Evolutionary conservation across 2,113 vertebrate genomes (phyloP), one percentile per base, ranked within the genome.

Genomic region (Catagonus wagneri): DNA sequence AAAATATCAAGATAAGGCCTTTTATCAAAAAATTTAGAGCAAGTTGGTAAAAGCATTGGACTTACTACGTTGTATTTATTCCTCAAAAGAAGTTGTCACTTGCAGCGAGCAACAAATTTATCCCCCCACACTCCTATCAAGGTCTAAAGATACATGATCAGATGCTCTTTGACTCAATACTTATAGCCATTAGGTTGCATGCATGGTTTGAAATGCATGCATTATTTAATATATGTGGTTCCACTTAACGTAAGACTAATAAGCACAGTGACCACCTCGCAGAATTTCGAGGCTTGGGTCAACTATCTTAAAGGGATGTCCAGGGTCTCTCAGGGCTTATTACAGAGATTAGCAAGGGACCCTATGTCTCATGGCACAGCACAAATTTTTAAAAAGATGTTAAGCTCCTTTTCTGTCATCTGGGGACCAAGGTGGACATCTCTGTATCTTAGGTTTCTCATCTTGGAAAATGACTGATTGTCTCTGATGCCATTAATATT

Each of bases 1-100:
- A 84, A 72, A 72, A 79, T 13, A 78, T 34, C 7, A 79, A 13
- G 7, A 27, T 50, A 65, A 89, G 25, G 22, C 15, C 54, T 78
- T 74, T 68, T 61, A 75, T 44, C 69, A 93, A 44, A 92, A 97
- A 12, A 63, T 52, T 85, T 36, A 87, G 61, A 78, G 16, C 52
- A 44, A 90, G 34, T 27, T 74, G 20, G 19, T 74, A 74, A 95
- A 83, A 84, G 27, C 66, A 58, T 14, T 76, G 3, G 56, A 79
- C 16, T 89, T 27, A 83, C 19, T 36, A 68, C 25, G 2, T 50
- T 79, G 1, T 20, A 36, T 83, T 85, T 93, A 50, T 52, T 90
- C 25, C 39, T 92, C 9, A 34, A 60, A 72, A 93, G n/a, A 90
- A 84, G 85, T 5, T 34, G 23, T 52, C 7, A 91, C 27, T 66